Evolutionary conservation across 2,113 vertebrate species (phyloP).

Genomic region (Sturnira hondurensis): DNA sequence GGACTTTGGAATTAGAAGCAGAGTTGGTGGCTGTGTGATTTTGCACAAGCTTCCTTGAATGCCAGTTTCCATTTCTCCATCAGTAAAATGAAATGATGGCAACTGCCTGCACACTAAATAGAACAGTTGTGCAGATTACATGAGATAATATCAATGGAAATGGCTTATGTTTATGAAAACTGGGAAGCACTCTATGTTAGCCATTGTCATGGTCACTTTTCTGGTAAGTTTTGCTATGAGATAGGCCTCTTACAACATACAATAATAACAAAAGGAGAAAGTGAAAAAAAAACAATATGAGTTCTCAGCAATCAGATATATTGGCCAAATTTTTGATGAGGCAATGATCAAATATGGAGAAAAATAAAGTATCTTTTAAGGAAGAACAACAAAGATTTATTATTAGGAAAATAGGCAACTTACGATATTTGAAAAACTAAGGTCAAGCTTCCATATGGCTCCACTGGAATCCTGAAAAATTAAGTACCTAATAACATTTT

Average conservation of each 20-base stretch:
- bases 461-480: constrained; percentile 88
- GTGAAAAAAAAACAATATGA: background rate
- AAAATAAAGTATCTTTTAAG: background rate
- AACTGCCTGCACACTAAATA: background rate
- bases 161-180: background rate
- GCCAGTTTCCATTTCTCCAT: background rate
- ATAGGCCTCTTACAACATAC: background rate
- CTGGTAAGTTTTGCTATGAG: background rate
- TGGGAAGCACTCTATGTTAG: background rate
- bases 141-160: background rate
- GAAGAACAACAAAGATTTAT: background rate
- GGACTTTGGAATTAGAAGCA: background rate
- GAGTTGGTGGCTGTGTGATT: background rate
- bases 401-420: constrained; percentile 64
- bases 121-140: background rate
- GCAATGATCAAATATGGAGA: background rate
- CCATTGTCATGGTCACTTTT: background rate
- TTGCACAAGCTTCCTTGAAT: background rate
- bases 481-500: constrained; percentile 8
- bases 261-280: background rate
- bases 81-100: background rate
- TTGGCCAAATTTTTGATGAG: background rate
- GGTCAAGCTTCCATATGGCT: constrained; percentile 95
- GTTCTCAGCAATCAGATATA: background rate
- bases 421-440: constrained; percentile 92